Conservation (phyloP, 2,113 vertebrate species). For the Centropristis striata region DNA sequence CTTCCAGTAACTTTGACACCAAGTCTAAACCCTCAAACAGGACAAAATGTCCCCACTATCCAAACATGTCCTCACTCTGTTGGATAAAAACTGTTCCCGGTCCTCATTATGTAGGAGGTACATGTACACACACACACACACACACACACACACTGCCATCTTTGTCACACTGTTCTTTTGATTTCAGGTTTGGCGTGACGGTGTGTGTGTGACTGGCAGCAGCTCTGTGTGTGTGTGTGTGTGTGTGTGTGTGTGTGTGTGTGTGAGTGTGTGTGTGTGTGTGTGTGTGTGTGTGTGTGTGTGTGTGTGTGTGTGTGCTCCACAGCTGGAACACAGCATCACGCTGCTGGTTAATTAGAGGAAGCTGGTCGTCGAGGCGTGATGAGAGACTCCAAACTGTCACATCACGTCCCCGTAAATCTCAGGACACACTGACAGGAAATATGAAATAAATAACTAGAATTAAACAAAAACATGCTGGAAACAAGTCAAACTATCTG, state of each 20-base stretch:
- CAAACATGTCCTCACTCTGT: no score
- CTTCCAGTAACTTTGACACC: no score
- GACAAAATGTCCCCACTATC: no score
- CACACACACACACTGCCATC: conserved; percentile 7
- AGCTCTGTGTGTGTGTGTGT: no score
- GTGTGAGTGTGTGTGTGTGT: conserved; percentile 25
- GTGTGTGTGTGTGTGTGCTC: conserved; percentile 25
- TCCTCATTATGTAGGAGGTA: no score
- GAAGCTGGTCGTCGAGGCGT: conserved; percentile 46
- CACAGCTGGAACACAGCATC: conserved; percentile 46
- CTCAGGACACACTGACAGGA: no score
- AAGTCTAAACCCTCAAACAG: no score
- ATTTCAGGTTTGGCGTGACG: conserved; percentile 24
- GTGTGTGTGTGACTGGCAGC: no score
- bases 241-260: conserved; percentile 12
- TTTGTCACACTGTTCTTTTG: conserved; percentile 1
- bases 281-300: conserved; percentile 20
- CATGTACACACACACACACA: conserved; percentile 1
- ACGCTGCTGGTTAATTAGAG: conserved; percentile 61
- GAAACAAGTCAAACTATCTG: no score
- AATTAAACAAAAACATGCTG: no score
- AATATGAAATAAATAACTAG: no score
- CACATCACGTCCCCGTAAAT: conserved; percentile 29
- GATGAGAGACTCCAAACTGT: conserved; percentile 32
- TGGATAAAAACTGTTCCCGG: no score